phyloP scores from a whole-genome alignment of 2,113 vertebrate species.

The Zeus faber region DNA sequence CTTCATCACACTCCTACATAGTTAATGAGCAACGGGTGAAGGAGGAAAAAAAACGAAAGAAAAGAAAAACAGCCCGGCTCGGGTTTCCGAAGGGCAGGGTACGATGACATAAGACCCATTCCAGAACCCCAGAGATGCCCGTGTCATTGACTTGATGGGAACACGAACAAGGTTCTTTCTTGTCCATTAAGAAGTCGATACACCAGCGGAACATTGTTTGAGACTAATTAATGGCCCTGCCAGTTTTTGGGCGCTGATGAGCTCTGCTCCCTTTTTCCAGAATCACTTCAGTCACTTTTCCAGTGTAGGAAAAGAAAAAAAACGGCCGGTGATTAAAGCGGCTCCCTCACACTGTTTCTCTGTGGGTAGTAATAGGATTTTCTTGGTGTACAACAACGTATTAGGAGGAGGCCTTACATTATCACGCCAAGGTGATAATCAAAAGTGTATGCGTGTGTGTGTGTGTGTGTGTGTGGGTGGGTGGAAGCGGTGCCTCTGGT shows the following conservation, averaged over 20 bases:
- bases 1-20: slow-evolving; percentile 64
- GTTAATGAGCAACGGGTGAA: slow-evolving; percentile 67
- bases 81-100: slow-evolving; percentile 69
- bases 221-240: slow-evolving; percentile 74
- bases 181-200: slow-evolving; percentile 81
- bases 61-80: slow-evolving; percentile 55
- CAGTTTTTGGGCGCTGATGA: slow-evolving; percentile 68
- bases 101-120: slow-evolving; percentile 74
- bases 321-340: slow-evolving; percentile 36
- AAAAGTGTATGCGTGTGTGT: too few species aligned
- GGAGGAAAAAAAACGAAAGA: slow-evolving; percentile 30
- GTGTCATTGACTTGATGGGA: slow-evolving; percentile 73
- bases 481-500: too few species aligned
- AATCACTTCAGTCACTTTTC: slow-evolving; percentile 63
- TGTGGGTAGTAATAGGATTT: too few species aligned
- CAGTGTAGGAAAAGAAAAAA: slow-evolving; percentile 26
- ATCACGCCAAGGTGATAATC: too few species aligned
- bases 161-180: slow-evolving; percentile 69
- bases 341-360: slow-evolving; percentile 24
- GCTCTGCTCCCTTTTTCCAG: slow-evolving; percentile 60
- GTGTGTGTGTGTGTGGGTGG: too few species aligned
- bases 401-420: too few species aligned
- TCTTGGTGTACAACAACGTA: too few species aligned
- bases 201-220: slow-evolving; percentile 71
- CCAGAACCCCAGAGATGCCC: slow-evolving; percentile 53